Percentiles rank a stretch among this genome's conserved stretches.
phyloP scores from a whole-genome alignment of 2,113 vertebrate genomes.

The Scytalopus superciliaris region DNA sequence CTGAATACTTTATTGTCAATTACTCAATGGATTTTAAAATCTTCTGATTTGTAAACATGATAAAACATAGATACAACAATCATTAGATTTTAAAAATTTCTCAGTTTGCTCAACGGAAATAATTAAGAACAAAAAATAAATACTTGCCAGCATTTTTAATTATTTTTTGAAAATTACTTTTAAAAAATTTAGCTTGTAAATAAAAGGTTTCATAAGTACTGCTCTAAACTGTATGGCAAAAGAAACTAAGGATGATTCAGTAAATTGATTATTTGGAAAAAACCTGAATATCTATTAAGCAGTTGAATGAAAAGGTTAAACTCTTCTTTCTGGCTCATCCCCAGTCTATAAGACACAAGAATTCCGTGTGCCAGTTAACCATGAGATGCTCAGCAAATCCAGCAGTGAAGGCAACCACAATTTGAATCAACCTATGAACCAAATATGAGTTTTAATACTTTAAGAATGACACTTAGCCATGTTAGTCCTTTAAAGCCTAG shows the following conservation, averaged over 20 bases:
- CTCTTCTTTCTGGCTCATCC: not conserved
- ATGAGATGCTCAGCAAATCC: not conserved
- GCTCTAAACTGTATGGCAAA: not conserved
- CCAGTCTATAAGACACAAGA: not conserved
- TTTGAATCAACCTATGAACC: not conserved
- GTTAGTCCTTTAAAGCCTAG: not conserved
- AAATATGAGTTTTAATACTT: not conserved
- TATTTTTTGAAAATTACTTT: not conserved
- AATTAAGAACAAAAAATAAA: not conserved
- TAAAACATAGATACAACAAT: not conserved
- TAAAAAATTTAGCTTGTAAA: not conserved
- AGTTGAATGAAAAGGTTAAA: not conserved
- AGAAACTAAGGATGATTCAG: not conserved
- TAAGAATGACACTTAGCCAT: not conserved
- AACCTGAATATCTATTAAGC: fast-evolving
- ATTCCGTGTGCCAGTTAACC: not conserved
- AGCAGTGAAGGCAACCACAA: not conserved
- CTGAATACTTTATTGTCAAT: not conserved
- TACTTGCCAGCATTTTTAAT: not conserved
- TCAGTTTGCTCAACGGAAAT: not conserved
- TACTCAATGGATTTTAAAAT: not conserved
- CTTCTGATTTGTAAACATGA: not conserved
- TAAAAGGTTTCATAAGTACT: not conserved
- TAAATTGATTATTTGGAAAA: not conserved
- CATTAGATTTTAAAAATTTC: not conserved